phyloP scores from a whole-genome alignment of 2,888 invertebrate genomes.

The Xanthostigma xanthostigma region DNA sequence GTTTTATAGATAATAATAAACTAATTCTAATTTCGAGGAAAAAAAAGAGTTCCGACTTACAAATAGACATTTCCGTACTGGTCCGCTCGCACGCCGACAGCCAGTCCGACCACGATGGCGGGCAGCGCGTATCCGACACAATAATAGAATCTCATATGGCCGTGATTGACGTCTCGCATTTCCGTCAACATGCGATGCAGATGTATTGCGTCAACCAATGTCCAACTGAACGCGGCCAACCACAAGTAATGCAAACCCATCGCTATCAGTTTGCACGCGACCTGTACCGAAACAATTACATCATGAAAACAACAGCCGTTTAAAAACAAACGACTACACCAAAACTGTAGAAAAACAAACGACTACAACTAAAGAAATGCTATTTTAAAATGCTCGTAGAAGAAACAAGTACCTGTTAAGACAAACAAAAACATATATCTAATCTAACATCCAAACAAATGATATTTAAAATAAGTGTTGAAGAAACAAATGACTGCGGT shows the following conservation, averaged over 20 bases:
- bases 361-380: neutral
- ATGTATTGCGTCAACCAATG: constrained; percentile 83
- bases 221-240: constrained; percentile 83
- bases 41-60: constrained; percentile 40
- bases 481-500: too few relatives aligned
- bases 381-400: too few relatives aligned
- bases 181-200: constrained; percentile 88
- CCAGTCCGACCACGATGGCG: constrained; percentile 77
- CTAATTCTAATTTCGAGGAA: too few relatives aligned
- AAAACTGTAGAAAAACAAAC: neutral
- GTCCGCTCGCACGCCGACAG: constrained; percentile 84
- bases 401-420: too few relatives aligned
- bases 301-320: constrained; percentile 5
- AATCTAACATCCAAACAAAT: too few relatives aligned
- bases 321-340: constrained; percentile 4
- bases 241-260: constrained; percentile 89
- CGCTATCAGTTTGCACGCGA: constrained; percentile 76
- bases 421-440: too few relatives aligned
- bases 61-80: constrained; percentile 90
- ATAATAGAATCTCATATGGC: constrained; percentile 83
- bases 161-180: constrained; percentile 91
- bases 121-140: constrained; percentile 86
- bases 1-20: too few relatives aligned
- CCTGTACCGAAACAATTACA: constrained; percentile 30
- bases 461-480: too few relatives aligned